Evolutionary conservation across 2,888 invertebrate genomes (phyloP).

Genomic region (Drosophila tanythrix): DNA sequence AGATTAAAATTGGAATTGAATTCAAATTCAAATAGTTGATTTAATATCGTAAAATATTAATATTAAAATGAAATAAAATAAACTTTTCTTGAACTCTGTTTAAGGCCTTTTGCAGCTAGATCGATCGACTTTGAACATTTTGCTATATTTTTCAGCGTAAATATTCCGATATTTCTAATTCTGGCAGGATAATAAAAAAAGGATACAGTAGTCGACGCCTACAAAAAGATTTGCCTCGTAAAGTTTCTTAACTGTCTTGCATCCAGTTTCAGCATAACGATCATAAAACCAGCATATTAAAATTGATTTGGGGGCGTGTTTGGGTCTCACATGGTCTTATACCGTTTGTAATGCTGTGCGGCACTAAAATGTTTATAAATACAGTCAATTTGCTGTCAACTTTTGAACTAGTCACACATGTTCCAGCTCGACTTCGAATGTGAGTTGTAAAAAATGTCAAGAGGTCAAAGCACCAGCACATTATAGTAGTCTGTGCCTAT

Average conservation of each 20-base stretch:
- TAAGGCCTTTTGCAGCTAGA: background rate
- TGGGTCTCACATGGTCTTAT: constrained; percentile 2
- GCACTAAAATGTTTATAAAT: constrained; percentile 75
- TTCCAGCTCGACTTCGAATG: constrained; percentile 44
- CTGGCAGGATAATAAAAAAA: constrained; percentile 5
- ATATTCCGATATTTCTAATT: background rate
- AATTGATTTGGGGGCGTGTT: constrained; percentile 63
- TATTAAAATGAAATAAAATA: background rate
- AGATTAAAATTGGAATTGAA: background rate
- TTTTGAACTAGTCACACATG: constrained; percentile 77
- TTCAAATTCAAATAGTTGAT: background rate
- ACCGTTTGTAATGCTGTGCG: constrained; percentile 10
- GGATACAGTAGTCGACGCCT: background rate
- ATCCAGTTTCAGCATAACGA: constrained; percentile 35
- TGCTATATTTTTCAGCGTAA: background rate
- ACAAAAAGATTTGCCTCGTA: background rate
- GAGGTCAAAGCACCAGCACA: constrained; percentile 59
- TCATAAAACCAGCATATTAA: constrained; percentile 51
- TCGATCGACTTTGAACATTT: background rate
- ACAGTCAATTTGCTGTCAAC: constrained; percentile 78
- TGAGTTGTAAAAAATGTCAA: constrained; percentile 59
- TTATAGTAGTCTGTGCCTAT: constrained; percentile 21
- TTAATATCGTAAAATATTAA: background rate
- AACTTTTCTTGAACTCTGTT: background rate
- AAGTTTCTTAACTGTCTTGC: constrained; percentile 24